These are phyloP conservation scores for Panthera uncia DNA, from an alignment of 2,113 vertebrate species.

Conservation along the genomic window DNA sequence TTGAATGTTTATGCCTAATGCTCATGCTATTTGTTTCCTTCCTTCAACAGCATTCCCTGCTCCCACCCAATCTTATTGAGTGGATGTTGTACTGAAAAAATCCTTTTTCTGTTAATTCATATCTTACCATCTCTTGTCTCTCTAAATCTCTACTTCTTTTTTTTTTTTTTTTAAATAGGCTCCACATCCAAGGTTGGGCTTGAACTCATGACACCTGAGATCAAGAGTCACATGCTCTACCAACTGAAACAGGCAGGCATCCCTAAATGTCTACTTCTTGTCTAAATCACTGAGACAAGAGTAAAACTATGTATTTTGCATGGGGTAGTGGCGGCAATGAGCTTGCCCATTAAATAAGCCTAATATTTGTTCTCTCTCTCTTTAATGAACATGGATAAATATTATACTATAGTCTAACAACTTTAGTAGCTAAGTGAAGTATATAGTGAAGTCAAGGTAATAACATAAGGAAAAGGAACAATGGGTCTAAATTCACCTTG, in stretches of 20 bases:
- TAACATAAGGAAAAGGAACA: not conserved
- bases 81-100: not conserved
- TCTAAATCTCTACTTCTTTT: not conserved
- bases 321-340: not conserved
- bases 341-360: conserved; percentile 23
- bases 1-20: not conserved
- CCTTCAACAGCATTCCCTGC: not conserved
- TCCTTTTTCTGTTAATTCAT: not conserved
- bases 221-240: not conserved
- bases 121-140: not conserved
- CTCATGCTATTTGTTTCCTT: not conserved
- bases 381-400: conserved; percentile 63
- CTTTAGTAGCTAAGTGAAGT: conserved; percentile 59
- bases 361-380: conserved; percentile 35
- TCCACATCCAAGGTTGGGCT: not conserved
- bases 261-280: not conserved
- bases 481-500: conserved; percentile 29
- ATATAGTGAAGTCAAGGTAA: conserved; percentile 5
- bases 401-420: conserved; percentile 16
- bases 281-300: conserved; percentile 22
- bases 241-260: not conserved
- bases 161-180: not conserved
- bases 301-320: conserved; percentile 3
- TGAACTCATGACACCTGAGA: not conserved
- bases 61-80: not conserved